Percentiles rank a stretch among this genome's conserved stretches.
Evolutionary conservation across 2,113 vertebrate genomes (phyloP).

Genomic region (Crypturellus undulatus): DNA sequence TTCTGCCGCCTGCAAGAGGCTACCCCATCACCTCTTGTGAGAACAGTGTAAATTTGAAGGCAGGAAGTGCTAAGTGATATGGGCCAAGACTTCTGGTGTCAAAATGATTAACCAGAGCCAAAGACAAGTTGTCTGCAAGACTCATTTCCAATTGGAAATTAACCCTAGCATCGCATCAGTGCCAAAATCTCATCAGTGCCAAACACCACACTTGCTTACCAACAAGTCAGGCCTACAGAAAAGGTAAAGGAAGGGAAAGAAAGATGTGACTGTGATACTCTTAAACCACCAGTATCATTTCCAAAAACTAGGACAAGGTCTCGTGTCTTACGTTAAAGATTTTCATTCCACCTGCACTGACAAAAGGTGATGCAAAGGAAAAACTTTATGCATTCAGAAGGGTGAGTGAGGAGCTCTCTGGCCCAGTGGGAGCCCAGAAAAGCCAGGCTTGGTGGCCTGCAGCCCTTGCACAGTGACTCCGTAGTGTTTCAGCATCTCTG

Average conservation of each 20-base stretch:
- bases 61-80: background rate
- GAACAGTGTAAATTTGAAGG: background rate
- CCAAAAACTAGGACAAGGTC: background rate
- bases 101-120: background rate
- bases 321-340: background rate
- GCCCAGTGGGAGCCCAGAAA: background rate
- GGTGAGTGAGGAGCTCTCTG: background rate
- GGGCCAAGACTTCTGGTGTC: background rate
- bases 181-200: background rate
- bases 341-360: background rate
- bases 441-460: background rate
- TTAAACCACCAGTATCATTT: fast-evolving
- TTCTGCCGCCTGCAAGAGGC: background rate
- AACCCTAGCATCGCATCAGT: background rate
- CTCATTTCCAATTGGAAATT: background rate
- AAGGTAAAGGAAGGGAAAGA: background rate
- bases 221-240: background rate
- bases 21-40: background rate
- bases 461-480: background rate
- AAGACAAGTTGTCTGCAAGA: background rate
- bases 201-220: background rate
- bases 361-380: background rate
- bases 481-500: background rate
- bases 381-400: background rate
- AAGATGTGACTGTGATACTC: background rate